Evolutionary conservation across 1,140 invertebrate genomes (phyloP), one percentile per base, ranked within the genome.

Genomic region (Megalonaias nervosa): DNA sequence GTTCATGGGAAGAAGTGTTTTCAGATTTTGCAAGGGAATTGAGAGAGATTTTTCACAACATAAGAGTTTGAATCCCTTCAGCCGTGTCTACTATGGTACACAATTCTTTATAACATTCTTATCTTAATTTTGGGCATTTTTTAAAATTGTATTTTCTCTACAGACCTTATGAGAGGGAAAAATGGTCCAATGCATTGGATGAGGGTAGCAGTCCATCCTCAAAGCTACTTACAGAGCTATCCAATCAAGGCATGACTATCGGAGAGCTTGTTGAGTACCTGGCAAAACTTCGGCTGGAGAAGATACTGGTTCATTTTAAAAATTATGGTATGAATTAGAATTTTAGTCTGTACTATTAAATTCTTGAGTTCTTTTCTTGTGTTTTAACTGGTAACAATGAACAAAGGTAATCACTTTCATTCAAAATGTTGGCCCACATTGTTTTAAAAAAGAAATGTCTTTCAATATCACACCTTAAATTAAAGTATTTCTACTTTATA

Each of bases 221-320:
- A 2, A 77, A 84, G 62, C 58, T 84, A 73, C 31, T 84, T 17
- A 66, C 67, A 66, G 31, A 64, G 21, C 57, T 81, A 16, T 74
- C 80, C 15, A 67, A 74, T 9, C 71, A 74, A 26, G 82, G 74
- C 12, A 77, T 81, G 75, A 67, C 21, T 19, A 67, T 81, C 2
- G 59, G 17, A 23, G 61, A 80, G 17, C 70, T 84, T 12, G 70
- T 74, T 12, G 58, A 79, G 1, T 66, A 76, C 48, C 58, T 83
- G 19, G 26, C 60, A 48, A 31, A 57, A 55, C 57, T 80, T 19
- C 17, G 67, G 21, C 56, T 80, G 26, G 79, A 81, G 23, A 67
- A 74, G 5, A 61, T 79, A 14, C 58, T 74, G 15, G 19, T 73
- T 31, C 73, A 83, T 23, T 58, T 80, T 14, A 65, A 71, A 58